Base-by-base conservation (phyloP, 1,140 invertebrate species). In the Penaeus chinensis region DNA sequence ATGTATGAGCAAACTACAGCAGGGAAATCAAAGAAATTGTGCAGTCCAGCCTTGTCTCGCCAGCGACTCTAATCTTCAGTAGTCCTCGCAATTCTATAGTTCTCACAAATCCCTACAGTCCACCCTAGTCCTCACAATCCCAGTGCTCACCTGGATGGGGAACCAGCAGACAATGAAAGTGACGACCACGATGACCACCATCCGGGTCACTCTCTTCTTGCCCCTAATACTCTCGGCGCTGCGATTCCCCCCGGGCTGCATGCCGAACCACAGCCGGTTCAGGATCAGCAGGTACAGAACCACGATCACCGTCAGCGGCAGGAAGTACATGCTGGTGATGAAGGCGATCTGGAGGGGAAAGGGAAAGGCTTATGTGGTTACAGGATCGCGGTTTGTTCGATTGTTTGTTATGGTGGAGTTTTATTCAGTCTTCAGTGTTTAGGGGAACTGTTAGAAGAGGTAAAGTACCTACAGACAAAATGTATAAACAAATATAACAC, bases 131-230 rank as follows among this genome's bases (percentile, higher is more conserved):
- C 66, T 20, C n/a, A 42, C 82, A 22, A 27, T 22, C 27, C 11
- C 82, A 92, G 91, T 18, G 8, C 83, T 54, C 60, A 94, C 91
- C 94, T 98, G 98, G 91, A 99, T 96, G 3, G 98, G 98, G 90
- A 96, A 95, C 98, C 98, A 99, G 93, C 98, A 99, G 62, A 98
- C 93, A 18, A 98, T 98, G 92, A 99, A 99, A 60, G 98, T 97
- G 32, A 97, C 95, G 0, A 99, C 97, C 22, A 99, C 97, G 32
- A 98, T 96, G 63, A 98, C 94, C 13, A 99, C 97, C 95, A 99
- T 96, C 88, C 96, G 94, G 1, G 98, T 99, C 1, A 98, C 98
- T 87, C 97, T 94, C 92, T 96, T 96, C 92, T 98, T 97, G 54
- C 97, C 96, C 90, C 96, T 94, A 76, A 96, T 93, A 79, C 94